phyloP scores from a whole-genome alignment of 2,888 invertebrate species.

The Chouioia cunea region DNA sequence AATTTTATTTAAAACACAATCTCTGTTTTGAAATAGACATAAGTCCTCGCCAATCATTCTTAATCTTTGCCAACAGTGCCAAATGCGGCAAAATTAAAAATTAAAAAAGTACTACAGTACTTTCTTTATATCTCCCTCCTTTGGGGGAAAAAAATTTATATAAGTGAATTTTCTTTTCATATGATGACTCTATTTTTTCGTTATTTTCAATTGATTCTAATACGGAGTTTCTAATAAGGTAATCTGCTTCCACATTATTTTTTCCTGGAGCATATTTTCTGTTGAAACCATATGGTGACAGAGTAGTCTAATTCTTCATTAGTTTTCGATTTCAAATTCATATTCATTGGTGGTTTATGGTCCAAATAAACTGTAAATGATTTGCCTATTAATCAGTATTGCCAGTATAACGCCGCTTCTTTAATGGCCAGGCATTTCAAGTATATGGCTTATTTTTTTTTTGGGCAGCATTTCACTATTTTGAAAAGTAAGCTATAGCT shows the following conservation, averaged over 20 bases:
- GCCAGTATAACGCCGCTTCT: conserved; percentile 52
- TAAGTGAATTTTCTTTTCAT: no score
- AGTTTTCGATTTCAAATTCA: conserved; percentile 46
- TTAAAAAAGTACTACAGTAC: no score
- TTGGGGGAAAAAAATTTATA: no score
- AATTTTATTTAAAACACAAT: no score
- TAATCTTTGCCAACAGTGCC: no score
- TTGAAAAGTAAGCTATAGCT: conserved; percentile 49
- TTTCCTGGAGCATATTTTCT: conserved; percentile 47
- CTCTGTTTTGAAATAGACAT: no score
- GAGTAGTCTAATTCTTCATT: conserved; percentile 47
- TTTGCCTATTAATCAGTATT: conserved; percentile 50
- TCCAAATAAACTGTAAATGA: conserved; percentile 44
- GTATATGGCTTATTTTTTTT: conserved; percentile 49
- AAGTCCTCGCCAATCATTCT: no score
- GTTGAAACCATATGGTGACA: conserved; percentile 43
- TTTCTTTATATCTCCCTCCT: no score
- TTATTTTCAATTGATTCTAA: conserved; percentile 27
- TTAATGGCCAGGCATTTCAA: conserved; percentile 51
- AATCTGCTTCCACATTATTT: conserved; percentile 45
- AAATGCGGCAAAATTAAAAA: no score
- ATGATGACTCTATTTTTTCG: no score
- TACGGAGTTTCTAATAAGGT: conserved; percentile 44
- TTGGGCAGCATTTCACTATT: conserved; percentile 48
- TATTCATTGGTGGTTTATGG: conserved; percentile 47